Conservation (phyloP, 2,888 invertebrate species). For the Acanthosepion lycidas region DNA sequence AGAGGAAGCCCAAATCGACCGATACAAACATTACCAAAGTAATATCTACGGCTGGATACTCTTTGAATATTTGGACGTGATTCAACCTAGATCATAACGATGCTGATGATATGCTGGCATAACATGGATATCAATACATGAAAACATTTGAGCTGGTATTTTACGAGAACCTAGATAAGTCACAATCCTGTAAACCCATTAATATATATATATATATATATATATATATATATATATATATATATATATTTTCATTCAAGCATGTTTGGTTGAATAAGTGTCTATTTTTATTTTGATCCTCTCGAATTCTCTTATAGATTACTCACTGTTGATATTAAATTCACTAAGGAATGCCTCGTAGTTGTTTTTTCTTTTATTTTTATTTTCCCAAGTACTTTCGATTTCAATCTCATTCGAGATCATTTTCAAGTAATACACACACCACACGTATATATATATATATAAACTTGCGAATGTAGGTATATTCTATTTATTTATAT, state of each 20-base stretch:
- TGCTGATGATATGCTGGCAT: not conserved
- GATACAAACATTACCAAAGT: not conserved
- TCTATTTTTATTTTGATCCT: too few species aligned
- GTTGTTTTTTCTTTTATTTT: too few species aligned
- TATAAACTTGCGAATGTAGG: not conserved
- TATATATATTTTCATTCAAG: not conserved
- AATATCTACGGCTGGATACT: conserved; percentile 13
- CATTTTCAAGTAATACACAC: not conserved
- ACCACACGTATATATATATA: not conserved
- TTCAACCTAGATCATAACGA: not conserved
- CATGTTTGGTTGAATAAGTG: too few species aligned
- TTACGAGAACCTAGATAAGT: not conserved
- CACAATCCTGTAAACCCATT: not conserved
- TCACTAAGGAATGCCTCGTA: too few species aligned
- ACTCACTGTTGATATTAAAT: too few species aligned
- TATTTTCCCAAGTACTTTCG: too few species aligned
- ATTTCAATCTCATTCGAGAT: too few species aligned
- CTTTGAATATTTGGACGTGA: not conserved
- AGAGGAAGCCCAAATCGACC: not conserved
- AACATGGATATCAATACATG: not conserved
- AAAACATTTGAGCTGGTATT: not conserved
- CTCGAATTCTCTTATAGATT: too few species aligned
- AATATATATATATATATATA: not conserved
- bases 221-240: not conserved
- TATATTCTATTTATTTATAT: too few species aligned